Base-by-base conservation (phyloP, 2,797 vertebrate species). In the Chromobotia macracanthus region DNA sequence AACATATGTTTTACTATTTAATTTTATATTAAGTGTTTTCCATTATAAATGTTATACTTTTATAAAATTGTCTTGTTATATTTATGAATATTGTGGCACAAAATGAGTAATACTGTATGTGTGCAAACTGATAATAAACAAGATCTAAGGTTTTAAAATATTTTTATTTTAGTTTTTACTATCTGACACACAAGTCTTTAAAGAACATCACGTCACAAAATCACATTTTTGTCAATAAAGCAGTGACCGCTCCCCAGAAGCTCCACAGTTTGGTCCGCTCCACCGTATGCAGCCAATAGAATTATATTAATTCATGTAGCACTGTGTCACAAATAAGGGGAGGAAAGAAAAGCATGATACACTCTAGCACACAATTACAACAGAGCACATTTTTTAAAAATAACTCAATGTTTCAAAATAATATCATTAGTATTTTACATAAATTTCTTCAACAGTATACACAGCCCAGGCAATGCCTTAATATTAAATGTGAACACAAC, bases 181-280 rank as follows among this genome's bases (percentile, higher is more conserved):
- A 95, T 90, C 91, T 91, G 91, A 94, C 94, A 95, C 92, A 95
- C 86, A 65, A 92, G 93, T 93, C 90, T 93, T 91, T 88, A 86
- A 92, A 90, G 91, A 90, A 92, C 89, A 92, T 87, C 90, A 90
- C 90, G 90, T 88, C 94, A 95, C 92, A 89, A 91, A 83, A 90
- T 86, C 85, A 92, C 89, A 89, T 82, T 88, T 88, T 68, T 64
- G 87, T 87, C 84, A 93, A 91, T 88, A 90, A 84, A 93, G 90
- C 86, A 86, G 88, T 88, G 87, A 89, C 72, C 1, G 78, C 67
- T 25, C 65, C 23, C 63, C 77, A 71, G 55, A 44, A 50, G 84
- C 84, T 86, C 84, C 86, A 84, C 61, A 0, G 41, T 76, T 80
- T 88, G 88, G 89, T 89, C 88, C 84, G 58, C 79, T 72, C 81